Base-by-base conservation (phyloP, 2,797 vertebrate species). In the Heliangelus exortis region DNA sequence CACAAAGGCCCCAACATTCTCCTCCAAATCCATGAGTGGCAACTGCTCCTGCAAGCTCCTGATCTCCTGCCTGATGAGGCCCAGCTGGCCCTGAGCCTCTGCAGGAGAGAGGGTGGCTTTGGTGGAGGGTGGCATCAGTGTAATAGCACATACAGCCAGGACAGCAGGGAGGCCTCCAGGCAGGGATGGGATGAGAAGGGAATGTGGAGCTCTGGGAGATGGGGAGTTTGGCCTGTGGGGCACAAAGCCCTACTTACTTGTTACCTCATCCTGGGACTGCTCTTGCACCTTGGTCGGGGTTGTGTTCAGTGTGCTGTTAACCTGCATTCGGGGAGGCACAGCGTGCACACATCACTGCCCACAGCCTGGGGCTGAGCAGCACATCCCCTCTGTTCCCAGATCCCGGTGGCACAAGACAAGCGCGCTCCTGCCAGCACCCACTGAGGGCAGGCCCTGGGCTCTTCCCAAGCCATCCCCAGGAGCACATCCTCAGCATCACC, bases 41-140 rank as follows among this genome's bases (percentile, higher is more conserved):
- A 98, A 10, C 6, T 61, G n/a, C 18, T n/a, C 66, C 67, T 71
- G 39, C 66, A 88, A 36, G 7, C 33, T 72, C 19, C 36, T 55
- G 41, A 97, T 97, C 90, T 98, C 92, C 28, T 15, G 12, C 82
- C 96, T 59, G 72, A 98, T 94, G 3, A 73, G 18, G 3, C 7
- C 11, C 87, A 99, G 84, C 85, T 96, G 55, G 9, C 41, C 3
- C 85, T 97, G 97, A 71, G 96, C 94, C 6, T 57, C 98, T 99
- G 87, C 53, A 90, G 61, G 36, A 43, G 50, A 63, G 0, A 1
- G 23, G 34, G 16, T 72, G 25, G 73, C 1, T 0, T 25, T 26
- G 28, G 43, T 45, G 34, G 18, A 39, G 23, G 19, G 34, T 13
- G 41, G 25, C 21, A 79, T 26, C 3, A 36, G 45, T 31, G 31